Percentiles rank a stretch among this genome's conserved stretches.
Evolutionary conservation across 1,140 invertebrate species (phyloP).

Genomic region (Bombus impatiens): DNA sequence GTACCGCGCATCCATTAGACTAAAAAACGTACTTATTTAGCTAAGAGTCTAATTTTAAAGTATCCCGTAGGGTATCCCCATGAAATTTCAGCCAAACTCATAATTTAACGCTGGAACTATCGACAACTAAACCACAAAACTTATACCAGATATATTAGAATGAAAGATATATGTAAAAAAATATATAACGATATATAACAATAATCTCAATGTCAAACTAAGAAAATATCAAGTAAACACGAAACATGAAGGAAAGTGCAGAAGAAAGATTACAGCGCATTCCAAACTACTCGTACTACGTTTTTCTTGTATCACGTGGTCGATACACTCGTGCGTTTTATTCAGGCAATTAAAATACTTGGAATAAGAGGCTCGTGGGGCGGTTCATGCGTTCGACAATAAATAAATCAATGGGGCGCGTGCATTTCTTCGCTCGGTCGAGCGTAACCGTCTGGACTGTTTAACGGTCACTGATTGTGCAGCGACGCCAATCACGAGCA

Average conservation of each 20-base stretch:
- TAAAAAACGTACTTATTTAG: background rate
- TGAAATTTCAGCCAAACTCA: background rate
- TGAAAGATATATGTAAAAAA: no score
- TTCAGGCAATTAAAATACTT: constrained; percentile 63
- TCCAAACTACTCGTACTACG: background rate
- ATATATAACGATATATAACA: no score
- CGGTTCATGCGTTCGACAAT: constrained; percentile 54
- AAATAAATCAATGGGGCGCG: constrained; percentile 66
- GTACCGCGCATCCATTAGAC: background rate
- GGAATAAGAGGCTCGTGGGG: constrained; percentile 45
- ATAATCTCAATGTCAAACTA: no score
- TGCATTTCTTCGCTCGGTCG: constrained; percentile 65
- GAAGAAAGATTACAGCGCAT: background rate
- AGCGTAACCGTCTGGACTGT: constrained; percentile 56
- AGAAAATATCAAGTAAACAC: no score
- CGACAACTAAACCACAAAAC: no score
- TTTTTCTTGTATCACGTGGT: background rate
- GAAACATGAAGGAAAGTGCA: no score
- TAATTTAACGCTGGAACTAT: background rate
- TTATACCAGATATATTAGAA: no score
- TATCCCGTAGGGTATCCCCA: background rate
- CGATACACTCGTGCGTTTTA: constrained; percentile 35
- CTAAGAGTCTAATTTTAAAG: background rate
- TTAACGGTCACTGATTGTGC: constrained; percentile 11
- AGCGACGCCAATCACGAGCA: constrained; percentile 24